phyloP scores from a whole-genome alignment of 1,140 invertebrate species.

The Cephus cinctus region DNA sequence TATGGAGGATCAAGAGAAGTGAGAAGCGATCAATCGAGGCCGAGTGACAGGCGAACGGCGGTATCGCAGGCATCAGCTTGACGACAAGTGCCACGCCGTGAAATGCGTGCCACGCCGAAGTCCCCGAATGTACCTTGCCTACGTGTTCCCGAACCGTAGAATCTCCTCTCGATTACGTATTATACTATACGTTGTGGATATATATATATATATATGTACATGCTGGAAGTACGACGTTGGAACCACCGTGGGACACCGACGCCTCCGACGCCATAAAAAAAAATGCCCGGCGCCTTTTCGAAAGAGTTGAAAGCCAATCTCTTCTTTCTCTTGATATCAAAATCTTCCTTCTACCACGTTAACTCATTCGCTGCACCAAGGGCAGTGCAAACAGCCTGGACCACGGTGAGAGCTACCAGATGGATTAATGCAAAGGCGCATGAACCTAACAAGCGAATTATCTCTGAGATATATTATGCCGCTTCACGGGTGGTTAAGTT shows the following conservation, averaged over 20 bases:
- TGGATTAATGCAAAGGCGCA: slow-evolving; percentile 34
- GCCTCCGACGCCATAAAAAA: too few relatives aligned
- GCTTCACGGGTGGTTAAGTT: slow-evolving; percentile 48
- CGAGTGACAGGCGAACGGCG: slow-evolving; percentile 35
- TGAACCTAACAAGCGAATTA: slow-evolving; percentile 46
- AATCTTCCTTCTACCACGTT: too few relatives aligned
- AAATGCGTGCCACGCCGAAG: too few relatives aligned
- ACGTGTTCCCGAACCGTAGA: slow-evolving; percentile 12
- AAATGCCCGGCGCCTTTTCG: too few relatives aligned
- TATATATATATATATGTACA: too few relatives aligned
- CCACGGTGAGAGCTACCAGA: slow-evolving; percentile 15
- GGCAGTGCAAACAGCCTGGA: too few relatives aligned
- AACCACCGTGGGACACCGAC: too few relatives aligned
- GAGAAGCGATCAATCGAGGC: slow-evolving; percentile 41
- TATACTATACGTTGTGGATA: too few relatives aligned
- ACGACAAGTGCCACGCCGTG: slow-evolving; percentile 38
- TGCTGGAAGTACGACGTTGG: too few relatives aligned
- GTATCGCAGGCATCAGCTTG: slow-evolving; percentile 34
- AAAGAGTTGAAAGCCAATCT: too few relatives aligned
- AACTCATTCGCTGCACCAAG: too few relatives aligned
- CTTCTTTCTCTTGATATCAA: too few relatives aligned
- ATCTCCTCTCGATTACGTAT: slow-evolving; percentile 25
- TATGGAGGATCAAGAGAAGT: slow-evolving; percentile 16
- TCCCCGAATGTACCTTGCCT: background rate
- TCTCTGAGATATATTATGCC: slow-evolving; percentile 41